Evolutionary conservation across 2,888 invertebrate species (phyloP), one percentile per base, ranked within the genome.

Genomic region (Lithophane semibrunnea): DNA sequence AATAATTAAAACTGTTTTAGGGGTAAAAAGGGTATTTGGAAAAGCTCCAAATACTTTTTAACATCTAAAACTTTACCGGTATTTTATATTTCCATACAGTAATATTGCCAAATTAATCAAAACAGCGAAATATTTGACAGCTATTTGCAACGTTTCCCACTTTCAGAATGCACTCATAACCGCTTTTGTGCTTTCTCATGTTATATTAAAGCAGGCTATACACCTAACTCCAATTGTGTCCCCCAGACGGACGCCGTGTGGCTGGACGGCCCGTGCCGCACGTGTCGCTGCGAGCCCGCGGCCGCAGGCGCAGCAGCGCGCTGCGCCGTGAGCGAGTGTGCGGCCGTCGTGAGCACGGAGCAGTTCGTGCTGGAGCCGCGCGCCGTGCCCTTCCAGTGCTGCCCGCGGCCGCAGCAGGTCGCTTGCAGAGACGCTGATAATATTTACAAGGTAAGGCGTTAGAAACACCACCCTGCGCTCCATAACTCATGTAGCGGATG

Each of bases 241-340:
- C 66, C 65, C 0, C 86, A 97, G 97, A 80, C 95, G 64, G 97
- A 97, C 18, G 97, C 97, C 1, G 96, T 93, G 0, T 98, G 98
- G 98, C 91, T 95, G 79, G 98, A 98, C 91, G 98, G 98, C 0
- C 97, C 98, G 42, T 98, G 98, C 89, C 97, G 97, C 60, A 94
- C 96, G 54, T 98, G 98, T 87, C 94, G 94, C 65, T 98, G 98
- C 91, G 93, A 93, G 75, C 5, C 0, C 37, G 5, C 37, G 5
- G 0, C 4, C 37, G 37, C 5, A 4, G 92, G 91, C 3, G 75
- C 91, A 0, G n/a, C 80, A 0, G 92, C 92, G 0, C 92, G 91
- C 65, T 98, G 98, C 92, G 88, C 94, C 0, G 92, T 93, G 18
- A 95, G 94, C 1, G 94, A 97, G 75, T 98, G 98, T 88, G 92